Percentiles rank a stretch among this genome's conserved stretches.
Evolutionary conservation across 2,113 vertebrate species (phyloP).

Genomic region (Coptodon bakossiorum): DNA sequence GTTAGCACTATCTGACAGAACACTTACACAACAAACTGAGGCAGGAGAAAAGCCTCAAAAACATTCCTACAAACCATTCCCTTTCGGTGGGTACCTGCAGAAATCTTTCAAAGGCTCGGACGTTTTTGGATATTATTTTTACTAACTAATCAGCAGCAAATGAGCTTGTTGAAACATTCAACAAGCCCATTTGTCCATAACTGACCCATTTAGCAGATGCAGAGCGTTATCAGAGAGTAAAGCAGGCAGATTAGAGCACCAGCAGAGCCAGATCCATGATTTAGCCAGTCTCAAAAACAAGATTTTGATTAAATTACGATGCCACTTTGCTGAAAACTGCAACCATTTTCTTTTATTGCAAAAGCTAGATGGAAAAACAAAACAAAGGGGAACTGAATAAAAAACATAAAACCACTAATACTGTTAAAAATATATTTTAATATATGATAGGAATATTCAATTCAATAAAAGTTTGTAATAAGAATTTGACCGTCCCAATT

Average conservation of each 20-base stretch:
- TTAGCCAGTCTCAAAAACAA: background rate
- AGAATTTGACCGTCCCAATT: fast-evolving
- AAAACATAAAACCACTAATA: background rate
- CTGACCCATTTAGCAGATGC: background rate
- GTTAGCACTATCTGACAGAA: background rate
- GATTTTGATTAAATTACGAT: background rate
- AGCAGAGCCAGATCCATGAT: background rate
- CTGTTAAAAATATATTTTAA: background rate
- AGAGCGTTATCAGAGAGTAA: background rate
- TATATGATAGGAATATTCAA: background rate
- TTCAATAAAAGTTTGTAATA: background rate
- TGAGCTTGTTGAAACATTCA: background rate
- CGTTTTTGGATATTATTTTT: background rate
- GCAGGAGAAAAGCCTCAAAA: background rate
- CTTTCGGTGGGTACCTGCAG: background rate
- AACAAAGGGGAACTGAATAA: background rate
- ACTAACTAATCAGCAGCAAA: background rate
- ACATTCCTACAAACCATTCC: background rate
- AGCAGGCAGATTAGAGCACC: background rate
- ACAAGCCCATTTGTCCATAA: background rate
- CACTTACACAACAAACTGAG: background rate
- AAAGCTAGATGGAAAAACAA: background rate
- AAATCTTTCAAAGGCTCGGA: fast-evolving
- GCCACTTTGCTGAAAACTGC: background rate
- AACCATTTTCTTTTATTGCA: background rate